Conservation (phyloP, 1,140 invertebrate genomes). For the Microplitis mediator region DNA sequence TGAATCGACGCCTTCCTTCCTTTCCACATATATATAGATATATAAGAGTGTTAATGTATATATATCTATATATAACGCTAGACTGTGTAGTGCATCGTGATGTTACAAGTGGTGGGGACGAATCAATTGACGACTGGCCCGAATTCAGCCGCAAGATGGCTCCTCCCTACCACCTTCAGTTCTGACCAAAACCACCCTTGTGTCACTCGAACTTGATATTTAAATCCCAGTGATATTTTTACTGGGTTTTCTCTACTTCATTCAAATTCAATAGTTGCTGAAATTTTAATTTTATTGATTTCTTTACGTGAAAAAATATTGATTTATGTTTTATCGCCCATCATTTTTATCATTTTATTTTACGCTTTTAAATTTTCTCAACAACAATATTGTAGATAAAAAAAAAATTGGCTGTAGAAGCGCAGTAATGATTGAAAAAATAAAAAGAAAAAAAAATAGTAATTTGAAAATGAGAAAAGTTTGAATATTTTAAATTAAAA, state of each 20-base stretch:
- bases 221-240: constrained; percentile 16
- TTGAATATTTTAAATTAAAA: not conserved
- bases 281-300: constrained; percentile 9
- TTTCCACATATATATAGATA: constrained; percentile 34
- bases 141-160: constrained; percentile 62
- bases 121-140: constrained; percentile 61
- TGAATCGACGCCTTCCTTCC: constrained; percentile 31
- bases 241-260: constrained; percentile 5
- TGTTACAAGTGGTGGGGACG: constrained; percentile 42
- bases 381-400: too few species aligned
- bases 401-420: too few species aligned
- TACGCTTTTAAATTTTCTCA: not conserved
- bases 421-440: too few species aligned
- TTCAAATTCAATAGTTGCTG: constrained; percentile 11
- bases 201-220: constrained; percentile 2
- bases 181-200: constrained; percentile 44
- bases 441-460: too few species aligned
- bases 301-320: not conserved
- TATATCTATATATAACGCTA: too few species aligned
- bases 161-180: constrained; percentile 50
- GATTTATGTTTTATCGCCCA: not conserved
- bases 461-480: not conserved
- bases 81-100: too few species aligned
- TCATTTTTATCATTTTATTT: not conserved
- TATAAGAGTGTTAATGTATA: not conserved